These are phyloP conservation scores for Papilio dardanus DNA, from an alignment of 1,140 invertebrate species.

Conservation along the genomic window DNA sequence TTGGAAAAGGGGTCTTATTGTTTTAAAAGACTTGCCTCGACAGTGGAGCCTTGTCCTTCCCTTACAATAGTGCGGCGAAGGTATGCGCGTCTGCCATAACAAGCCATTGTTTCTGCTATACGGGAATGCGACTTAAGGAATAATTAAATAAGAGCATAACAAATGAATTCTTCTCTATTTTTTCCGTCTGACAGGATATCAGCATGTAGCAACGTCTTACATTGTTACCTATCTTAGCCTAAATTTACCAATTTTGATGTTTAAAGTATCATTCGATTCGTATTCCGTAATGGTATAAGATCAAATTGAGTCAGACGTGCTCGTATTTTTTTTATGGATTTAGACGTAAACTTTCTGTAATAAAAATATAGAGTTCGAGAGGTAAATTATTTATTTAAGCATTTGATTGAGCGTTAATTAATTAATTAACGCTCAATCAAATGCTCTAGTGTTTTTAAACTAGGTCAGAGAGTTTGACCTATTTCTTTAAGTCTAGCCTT, in stretches of 20 bases:
- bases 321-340: too few relatives aligned
- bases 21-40: background rate
- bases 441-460: background rate
- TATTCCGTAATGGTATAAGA: too few relatives aligned
- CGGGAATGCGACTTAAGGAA: conserved; percentile 1
- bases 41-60: conserved; percentile 4
- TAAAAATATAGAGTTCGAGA: background rate
- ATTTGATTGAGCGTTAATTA: too few relatives aligned
- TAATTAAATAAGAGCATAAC: background rate
- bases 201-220: background rate
- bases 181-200: background rate
- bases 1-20: too few relatives aligned
- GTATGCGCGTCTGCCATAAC: conserved; percentile 8
- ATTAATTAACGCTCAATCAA: background rate
- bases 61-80: background rate
- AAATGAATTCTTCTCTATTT: background rate
- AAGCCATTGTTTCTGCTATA: background rate
- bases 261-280: background rate
- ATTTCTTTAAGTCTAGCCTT: background rate
- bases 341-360: too few relatives aligned
- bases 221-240: background rate
- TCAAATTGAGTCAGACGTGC: background rate
- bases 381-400: background rate
- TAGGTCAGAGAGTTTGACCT: background rate
- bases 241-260: background rate